These are phyloP conservation scores for Arothron firmamentum DNA, from an alignment of 2,113 vertebrate genomes.

Conservation along the genomic window DNA sequence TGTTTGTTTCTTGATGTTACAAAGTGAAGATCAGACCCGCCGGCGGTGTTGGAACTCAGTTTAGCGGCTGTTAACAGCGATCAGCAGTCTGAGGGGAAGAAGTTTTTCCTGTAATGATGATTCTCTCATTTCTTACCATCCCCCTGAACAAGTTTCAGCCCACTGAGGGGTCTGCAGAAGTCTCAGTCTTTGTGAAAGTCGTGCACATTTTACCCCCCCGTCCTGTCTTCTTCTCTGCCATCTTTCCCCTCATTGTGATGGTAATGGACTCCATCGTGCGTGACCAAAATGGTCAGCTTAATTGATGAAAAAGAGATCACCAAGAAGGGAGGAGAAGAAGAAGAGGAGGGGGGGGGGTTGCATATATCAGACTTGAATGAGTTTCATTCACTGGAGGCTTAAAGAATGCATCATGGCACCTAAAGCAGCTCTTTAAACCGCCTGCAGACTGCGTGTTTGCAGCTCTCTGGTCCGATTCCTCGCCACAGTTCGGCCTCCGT, in stretches of 20 bases:
- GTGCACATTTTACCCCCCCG: slow-evolving; percentile 28
- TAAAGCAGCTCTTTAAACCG: not conserved
- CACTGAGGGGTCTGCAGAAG: not conserved
- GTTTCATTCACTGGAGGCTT: slow-evolving; percentile 24
- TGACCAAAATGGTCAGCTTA: slow-evolving; percentile 56
- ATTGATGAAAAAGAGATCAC: slow-evolving; percentile 59
- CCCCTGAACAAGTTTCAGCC: slow-evolving; percentile 22
- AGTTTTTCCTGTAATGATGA: slow-evolving; percentile 4
- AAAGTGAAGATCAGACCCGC: too few relatives aligned
- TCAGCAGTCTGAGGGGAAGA: too few relatives aligned
- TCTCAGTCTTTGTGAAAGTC: slow-evolving; percentile 44
- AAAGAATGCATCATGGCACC: slow-evolving; percentile 22
- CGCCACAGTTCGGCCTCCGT: not conserved
- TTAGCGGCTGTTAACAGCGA: too few relatives aligned
- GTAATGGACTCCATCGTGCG: slow-evolving; percentile 47
- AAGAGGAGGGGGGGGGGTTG: slow-evolving; percentile 22
- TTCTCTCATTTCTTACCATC: slow-evolving; percentile 13
- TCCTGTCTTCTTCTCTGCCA: slow-evolving; percentile 22
- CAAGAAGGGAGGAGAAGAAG: slow-evolving; percentile 4
- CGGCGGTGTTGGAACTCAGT: too few relatives aligned
- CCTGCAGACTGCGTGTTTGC: not conserved
- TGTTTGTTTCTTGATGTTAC: too few relatives aligned
- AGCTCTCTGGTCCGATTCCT: slow-evolving; percentile 1
- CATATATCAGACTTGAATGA: slow-evolving; percentile 43
- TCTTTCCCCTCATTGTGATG: slow-evolving; percentile 56